A percentile compares a stretch with the other conserved stretches of the same genome.
phyloP scores from a whole-genome alignment of 2,888 invertebrate genomes.

The Tortrix viridana region DNA sequence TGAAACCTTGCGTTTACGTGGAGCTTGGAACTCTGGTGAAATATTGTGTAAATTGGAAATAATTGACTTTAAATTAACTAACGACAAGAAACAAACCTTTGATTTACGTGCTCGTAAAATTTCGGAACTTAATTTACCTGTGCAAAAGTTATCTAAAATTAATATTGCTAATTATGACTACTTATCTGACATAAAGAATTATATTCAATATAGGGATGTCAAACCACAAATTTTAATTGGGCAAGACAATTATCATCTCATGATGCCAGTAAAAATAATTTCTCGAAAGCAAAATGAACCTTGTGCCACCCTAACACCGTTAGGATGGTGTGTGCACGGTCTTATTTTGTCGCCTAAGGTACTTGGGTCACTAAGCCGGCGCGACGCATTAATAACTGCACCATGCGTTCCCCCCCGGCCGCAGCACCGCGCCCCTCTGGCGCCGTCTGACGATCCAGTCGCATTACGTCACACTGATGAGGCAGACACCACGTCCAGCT shows the following conservation, averaged over 20 bases:
- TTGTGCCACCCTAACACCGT: neutral
- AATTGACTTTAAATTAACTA: slow-evolving; percentile 5
- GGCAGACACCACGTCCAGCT: neutral
- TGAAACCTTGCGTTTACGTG: slow-evolving; percentile 8
- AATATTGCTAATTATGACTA: neutral
- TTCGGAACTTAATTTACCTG: neutral
- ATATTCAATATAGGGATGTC: neutral
- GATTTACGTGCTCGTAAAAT: slow-evolving; percentile 5
- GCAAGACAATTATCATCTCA: slow-evolving; percentile 2
- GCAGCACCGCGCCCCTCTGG: neutral
- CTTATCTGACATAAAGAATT: neutral
- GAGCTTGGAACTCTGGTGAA: slow-evolving; percentile 21
- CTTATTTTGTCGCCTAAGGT: neutral
- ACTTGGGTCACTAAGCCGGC: neutral
- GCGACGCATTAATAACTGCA: neutral
- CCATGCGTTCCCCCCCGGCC: neutral
- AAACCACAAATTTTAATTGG: slow-evolving; percentile 3
- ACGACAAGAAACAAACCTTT: neutral
- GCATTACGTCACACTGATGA: neutral
- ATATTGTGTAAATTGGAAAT: slow-evolving; percentile 9
- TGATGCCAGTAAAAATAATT: neutral
- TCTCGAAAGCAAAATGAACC: neutral
- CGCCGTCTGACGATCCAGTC: neutral
- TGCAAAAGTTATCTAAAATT: neutral
- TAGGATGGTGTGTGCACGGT: neutral